Evolutionary conservation across 2,888 invertebrate genomes (phyloP).

Genomic region (Drosophila stalkeri): DNA sequence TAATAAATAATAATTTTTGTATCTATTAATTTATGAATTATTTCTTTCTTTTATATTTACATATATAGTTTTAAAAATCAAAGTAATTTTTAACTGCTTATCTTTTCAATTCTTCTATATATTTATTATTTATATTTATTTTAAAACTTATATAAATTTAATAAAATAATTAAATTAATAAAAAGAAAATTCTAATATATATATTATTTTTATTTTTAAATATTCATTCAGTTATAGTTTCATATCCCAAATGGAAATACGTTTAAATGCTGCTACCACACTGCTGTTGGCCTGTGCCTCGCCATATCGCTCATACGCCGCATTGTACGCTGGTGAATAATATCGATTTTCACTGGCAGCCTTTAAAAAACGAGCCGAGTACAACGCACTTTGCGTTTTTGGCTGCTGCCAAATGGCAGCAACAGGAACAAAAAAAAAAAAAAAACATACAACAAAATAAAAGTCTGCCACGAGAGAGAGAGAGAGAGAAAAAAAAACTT

Average conservation of each 20-base stretch:
- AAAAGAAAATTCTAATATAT: too few relatives aligned
- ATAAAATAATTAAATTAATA: too few relatives aligned
- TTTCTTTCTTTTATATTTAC: too few relatives aligned
- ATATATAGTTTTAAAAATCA: too few relatives aligned
- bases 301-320: constrained; percentile 47
- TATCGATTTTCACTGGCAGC: constrained; percentile 54
- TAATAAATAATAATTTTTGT: too few relatives aligned
- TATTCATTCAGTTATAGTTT: background rate
- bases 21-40: too few relatives aligned
- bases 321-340: constrained; percentile 18
- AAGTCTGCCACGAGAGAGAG: constrained; percentile 27
- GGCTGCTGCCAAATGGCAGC: constrained; percentile 64
- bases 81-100: too few relatives aligned
- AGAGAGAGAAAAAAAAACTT: constrained; percentile 41
- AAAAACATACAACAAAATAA: constrained; percentile 14
- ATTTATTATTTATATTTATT: too few relatives aligned
- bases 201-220: too few relatives aligned
- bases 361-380: constrained; percentile 48
- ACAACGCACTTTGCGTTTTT: constrained; percentile 73
- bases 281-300: background rate
- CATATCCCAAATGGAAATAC: background rate
- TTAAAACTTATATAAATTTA: too few relatives aligned
- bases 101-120: too few relatives aligned
- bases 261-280: background rate
- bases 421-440: constrained; percentile 10